Evolutionary conservation across 2,888 invertebrate species (phyloP).

Genomic region (Tachina lurida): DNA sequence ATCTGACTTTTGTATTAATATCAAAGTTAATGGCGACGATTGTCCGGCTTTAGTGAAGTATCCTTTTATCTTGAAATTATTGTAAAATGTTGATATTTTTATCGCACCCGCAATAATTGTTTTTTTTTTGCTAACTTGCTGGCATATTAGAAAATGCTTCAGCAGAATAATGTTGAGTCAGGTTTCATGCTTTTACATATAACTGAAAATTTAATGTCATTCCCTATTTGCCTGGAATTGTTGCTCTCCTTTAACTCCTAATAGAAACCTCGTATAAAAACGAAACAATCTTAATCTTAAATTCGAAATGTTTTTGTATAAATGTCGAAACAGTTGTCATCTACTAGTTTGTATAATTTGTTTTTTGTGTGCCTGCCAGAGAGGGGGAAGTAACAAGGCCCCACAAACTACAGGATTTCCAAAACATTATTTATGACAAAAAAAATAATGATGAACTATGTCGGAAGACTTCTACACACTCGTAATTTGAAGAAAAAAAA

Average conservation of each 20-base stretch:
- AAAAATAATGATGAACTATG: too few species aligned
- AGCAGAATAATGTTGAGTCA: not conserved
- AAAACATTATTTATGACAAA: not conserved
- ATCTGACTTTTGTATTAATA: too few species aligned
- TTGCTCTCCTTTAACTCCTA: conserved; percentile 30
- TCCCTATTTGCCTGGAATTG: conserved; percentile 8
- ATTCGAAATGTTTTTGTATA: conserved; percentile 13
- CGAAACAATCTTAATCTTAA: conserved; percentile 21
- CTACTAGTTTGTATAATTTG: not conserved
- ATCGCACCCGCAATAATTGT: too few species aligned
- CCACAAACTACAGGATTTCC: not conserved
- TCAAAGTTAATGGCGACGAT: too few species aligned
- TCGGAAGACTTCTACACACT: too few species aligned
- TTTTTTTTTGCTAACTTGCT: too few species aligned
- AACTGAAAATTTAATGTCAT: not conserved
- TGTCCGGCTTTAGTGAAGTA: too few species aligned
- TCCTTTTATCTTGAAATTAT: too few species aligned
- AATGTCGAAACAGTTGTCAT: conserved; percentile 27
- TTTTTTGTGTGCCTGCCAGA: not conserved
- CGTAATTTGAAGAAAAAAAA: too few species aligned
- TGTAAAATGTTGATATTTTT: too few species aligned
- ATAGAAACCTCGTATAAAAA: conserved; percentile 12
- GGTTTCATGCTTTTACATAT: not conserved
- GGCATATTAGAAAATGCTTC: too few species aligned
- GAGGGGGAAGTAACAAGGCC: not conserved